These are phyloP conservation scores for Hyperopisus bebe DNA, from an alignment of 2,113 vertebrate species.

Conservation along the genomic window DNA sequence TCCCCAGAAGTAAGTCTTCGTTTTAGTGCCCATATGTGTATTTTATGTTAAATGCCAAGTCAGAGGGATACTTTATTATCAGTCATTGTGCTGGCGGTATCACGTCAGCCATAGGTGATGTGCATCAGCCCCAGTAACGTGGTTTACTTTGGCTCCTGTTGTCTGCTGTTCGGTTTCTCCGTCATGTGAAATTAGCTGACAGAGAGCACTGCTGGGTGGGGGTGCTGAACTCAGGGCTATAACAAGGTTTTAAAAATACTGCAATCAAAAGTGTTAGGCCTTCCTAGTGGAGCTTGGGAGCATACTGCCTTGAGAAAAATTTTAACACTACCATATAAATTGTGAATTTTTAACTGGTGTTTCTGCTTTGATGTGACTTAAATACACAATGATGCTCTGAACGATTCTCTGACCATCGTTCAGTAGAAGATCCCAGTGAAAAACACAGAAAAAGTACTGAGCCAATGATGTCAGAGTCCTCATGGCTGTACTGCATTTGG, in stretches of 20 bases:
- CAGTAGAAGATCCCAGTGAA: not conserved
- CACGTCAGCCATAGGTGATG: not conserved
- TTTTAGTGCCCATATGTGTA: not conserved
- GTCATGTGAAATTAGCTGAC: not conserved
- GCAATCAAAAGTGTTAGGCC: not conserved
- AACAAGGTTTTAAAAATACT: not conserved
- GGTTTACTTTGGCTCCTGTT: constrained; percentile 6
- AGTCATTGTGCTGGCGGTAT: not conserved
- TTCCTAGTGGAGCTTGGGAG: not conserved
- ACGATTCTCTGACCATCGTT: not conserved
- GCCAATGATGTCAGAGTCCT: not conserved
- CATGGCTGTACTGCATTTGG: not conserved
- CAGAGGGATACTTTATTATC: not conserved
- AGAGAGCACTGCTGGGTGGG: not conserved
- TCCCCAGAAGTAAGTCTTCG: constrained; percentile 67
- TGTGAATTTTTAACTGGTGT: not conserved
- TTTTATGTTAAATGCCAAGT: not conserved
- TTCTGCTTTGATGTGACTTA: not conserved
- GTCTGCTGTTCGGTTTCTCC: not conserved
- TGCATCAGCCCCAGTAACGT: not conserved
- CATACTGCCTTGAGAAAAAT: not conserved
- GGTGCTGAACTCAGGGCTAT: not conserved
- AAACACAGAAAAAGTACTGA: not conserved
- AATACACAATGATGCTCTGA: not conserved
- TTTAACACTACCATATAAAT: not conserved